phyloP scores from a whole-genome alignment of 2,113 vertebrate genomes.

The Cheilinus undulatus region DNA sequence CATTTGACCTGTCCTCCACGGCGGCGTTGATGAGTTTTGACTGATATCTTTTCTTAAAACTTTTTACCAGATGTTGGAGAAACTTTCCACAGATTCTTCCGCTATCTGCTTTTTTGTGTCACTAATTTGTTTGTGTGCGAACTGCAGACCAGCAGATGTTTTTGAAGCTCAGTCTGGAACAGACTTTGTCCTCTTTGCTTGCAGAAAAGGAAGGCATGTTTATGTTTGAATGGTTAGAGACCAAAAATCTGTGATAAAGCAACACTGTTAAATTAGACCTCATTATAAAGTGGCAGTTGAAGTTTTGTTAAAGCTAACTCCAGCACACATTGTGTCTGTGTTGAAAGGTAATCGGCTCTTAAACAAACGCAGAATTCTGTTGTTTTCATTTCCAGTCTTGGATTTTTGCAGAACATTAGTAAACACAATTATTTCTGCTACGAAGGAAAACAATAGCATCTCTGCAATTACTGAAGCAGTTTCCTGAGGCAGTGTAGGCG shows the following conservation, averaged over 20 bases:
- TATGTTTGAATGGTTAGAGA: slow-evolving; percentile 1
- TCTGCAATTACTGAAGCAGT: slow-evolving; percentile 46
- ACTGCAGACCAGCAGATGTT: slow-evolving; percentile 38
- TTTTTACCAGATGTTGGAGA: slow-evolving; percentile 34
- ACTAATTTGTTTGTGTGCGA: slow-evolving; percentile 37
- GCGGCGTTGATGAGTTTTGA: slow-evolving; percentile 15
- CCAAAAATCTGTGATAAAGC: not conserved
- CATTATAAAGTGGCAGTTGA: not conserved
- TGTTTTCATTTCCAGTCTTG: slow-evolving; percentile 34
- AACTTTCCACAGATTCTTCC: slow-evolving; percentile 2
- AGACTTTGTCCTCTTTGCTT: not conserved
- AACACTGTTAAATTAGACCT: slow-evolving; percentile 18
- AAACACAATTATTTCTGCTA: slow-evolving; percentile 63
- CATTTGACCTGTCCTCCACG: slow-evolving; percentile 44
- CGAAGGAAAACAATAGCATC: slow-evolving; percentile 56
- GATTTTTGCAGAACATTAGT: slow-evolving; percentile 43
- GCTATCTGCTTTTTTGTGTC: not conserved
- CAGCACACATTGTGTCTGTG: too few species aligned
- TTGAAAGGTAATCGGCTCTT: not conserved
- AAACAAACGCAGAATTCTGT: slow-evolving; percentile 17
- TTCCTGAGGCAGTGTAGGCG: slow-evolving; percentile 37
- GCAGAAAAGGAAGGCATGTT: not conserved
- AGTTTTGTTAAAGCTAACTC: not conserved
- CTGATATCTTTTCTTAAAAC: slow-evolving; percentile 13
- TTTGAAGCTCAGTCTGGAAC: slow-evolving; percentile 1